phyloP scores from a whole-genome alignment of 2,888 invertebrate species.

The Clunio marinus region DNA sequence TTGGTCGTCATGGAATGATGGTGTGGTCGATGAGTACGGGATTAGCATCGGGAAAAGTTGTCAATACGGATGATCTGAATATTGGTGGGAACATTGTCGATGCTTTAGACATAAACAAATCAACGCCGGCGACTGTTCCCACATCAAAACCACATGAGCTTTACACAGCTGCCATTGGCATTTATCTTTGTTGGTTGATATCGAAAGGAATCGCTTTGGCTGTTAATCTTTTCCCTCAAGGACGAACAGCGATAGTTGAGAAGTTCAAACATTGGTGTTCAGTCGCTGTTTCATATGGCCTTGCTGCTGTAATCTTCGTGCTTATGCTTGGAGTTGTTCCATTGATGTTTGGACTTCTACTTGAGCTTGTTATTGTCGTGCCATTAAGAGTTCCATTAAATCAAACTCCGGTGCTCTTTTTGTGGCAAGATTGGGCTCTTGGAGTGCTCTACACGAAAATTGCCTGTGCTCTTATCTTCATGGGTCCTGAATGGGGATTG shows the following conservation, averaged over 20 bases:
- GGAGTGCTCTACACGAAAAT: constrained; percentile 98
- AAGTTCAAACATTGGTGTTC: constrained; percentile 69
- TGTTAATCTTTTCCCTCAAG: constrained; percentile 84
- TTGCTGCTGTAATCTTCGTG: constrained; percentile 63
- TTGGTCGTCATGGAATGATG: constrained; percentile 84
- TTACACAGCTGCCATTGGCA: constrained; percentile 89
- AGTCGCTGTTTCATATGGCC: constrained; percentile 68
- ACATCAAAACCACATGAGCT: constrained; percentile 82
- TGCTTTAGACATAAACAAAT: constrained; percentile 4
- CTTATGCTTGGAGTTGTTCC: constrained; percentile 87
- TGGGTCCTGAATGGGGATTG: constrained; percentile 96
- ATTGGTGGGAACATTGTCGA: constrained; percentile 38
- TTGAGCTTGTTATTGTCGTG: constrained; percentile 87
- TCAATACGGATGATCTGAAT: constrained; percentile 42
- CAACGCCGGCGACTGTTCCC: neutral
- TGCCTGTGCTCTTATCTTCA: constrained; percentile 91
- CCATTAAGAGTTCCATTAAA: constrained; percentile 88
- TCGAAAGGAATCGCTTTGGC: constrained; percentile 77
- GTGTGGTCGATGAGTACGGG: constrained; percentile 67
- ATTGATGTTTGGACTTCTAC: constrained; percentile 81
- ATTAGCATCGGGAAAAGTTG: constrained; percentile 48
- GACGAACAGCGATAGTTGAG: constrained; percentile 69
- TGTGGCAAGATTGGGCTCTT: constrained; percentile 97
- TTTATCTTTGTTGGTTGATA: constrained; percentile 92
- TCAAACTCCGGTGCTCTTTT: constrained; percentile 83